phyloP scores from a whole-genome alignment of 2,113 vertebrate species.

The Caretta caretta region DNA sequence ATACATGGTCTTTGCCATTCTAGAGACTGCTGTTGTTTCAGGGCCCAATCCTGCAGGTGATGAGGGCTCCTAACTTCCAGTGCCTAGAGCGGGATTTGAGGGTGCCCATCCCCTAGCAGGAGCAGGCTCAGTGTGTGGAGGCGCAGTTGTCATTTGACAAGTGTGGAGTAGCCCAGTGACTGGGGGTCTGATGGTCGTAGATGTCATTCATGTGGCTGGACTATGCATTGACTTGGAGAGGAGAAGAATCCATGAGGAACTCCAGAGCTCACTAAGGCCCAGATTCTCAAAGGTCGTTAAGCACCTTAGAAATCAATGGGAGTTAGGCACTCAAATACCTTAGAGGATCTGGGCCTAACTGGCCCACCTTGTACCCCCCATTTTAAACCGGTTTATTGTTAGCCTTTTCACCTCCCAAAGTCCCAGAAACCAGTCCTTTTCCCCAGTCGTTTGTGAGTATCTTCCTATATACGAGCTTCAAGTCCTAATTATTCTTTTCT shows the following conservation, averaged over 20 bases:
- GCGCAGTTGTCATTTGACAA: background rate
- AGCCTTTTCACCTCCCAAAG: rapidly evolving
- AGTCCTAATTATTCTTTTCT: background rate
- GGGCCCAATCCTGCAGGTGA: background rate
- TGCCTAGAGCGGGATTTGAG: background rate
- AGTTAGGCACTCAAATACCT: no score
- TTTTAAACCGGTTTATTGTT: rapidly evolving
- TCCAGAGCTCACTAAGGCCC: background rate
- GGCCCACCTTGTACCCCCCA: background rate
- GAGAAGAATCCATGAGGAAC: background rate
- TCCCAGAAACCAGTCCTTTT: background rate
- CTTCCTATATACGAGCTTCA: background rate
- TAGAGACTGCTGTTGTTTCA: background rate
- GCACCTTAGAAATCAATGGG: no score
- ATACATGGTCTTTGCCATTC: background rate
- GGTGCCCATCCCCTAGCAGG: background rate
- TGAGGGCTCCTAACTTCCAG: background rate
- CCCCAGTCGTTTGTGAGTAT: background rate
- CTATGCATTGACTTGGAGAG: background rate
- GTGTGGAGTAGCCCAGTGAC: no score
- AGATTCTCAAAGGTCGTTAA: no score
- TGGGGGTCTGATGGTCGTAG: background rate
- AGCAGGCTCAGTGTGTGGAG: background rate
- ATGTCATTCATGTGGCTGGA: background rate
- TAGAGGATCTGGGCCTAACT: no score